Conservation (phyloP, 2,888 invertebrate species). For the Frankliniella fusca region DNA sequence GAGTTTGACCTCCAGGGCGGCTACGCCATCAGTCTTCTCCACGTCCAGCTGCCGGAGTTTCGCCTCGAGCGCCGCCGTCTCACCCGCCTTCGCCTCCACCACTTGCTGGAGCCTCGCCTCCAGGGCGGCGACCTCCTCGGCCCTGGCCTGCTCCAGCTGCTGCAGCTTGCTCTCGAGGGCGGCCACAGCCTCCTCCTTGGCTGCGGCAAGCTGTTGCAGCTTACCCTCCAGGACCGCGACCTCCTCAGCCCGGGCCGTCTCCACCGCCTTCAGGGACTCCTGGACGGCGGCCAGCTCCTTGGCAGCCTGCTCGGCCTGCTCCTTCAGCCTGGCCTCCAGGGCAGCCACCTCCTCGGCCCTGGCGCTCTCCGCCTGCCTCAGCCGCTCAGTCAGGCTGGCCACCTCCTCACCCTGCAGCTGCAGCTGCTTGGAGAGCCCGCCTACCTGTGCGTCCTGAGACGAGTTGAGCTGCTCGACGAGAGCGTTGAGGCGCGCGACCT, state of each 20-base stretch:
- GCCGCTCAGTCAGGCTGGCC: background rate
- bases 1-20: background rate
- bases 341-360: background rate
- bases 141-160: background rate
- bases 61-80: background rate
- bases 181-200: background rate
- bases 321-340: constrained; percentile 28
- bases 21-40: background rate
- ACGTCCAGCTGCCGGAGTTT: background rate
- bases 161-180: background rate
- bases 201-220: background rate
- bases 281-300: background rate
- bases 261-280: background rate
- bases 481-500: background rate
- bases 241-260: background rate
- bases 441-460: background rate
- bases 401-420: background rate
- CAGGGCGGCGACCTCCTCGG: background rate
- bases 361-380: constrained; percentile 15
- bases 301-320: constrained; percentile 28
- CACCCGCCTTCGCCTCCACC: background rate
- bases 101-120: background rate
- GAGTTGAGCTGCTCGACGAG: constrained; percentile 11
- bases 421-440: background rate
- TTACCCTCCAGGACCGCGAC: background rate